phyloP scores from a whole-genome alignment of 2,113 vertebrate species.

The Phrynosoma blainvillii region DNA sequence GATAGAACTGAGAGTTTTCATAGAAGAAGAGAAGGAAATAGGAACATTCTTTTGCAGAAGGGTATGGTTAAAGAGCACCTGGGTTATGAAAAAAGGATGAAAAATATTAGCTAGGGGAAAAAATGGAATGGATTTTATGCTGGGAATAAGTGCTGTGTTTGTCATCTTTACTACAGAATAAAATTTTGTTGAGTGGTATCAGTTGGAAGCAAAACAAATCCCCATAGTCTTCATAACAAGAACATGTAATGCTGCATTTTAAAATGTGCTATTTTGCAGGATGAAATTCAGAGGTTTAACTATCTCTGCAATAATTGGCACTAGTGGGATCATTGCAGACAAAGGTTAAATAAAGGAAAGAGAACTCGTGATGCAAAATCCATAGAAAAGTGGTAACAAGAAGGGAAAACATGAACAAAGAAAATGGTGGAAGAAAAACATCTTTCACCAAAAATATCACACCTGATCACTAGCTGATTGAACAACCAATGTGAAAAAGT shows the following conservation, averaged over 20 bases:
- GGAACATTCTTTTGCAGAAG: too few species aligned
- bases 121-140: background rate
- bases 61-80: too few species aligned
- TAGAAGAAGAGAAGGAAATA: background rate
- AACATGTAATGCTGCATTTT: background rate
- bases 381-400: conserved; percentile 16
- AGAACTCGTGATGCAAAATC: background rate
- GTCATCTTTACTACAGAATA: background rate
- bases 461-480: conserved; percentile 11
- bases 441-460: conserved; percentile 25
- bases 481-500: conserved; percentile 41
- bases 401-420: conserved; percentile 29
- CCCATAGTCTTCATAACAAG: background rate
- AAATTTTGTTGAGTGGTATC: background rate
- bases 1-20: background rate
- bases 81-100: too few species aligned
- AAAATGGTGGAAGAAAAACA: conserved; percentile 13
- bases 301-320: background rate
- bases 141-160: background rate
- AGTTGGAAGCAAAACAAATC: background rate
- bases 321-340: conserved; percentile 12
- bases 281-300: background rate
- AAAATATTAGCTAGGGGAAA: background rate
- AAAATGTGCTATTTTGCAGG: background rate
- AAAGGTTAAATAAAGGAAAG: conserved; percentile 25